Conservation (phyloP, 2,888 invertebrate genomes). For the Leptura quadrifasciata region DNA sequence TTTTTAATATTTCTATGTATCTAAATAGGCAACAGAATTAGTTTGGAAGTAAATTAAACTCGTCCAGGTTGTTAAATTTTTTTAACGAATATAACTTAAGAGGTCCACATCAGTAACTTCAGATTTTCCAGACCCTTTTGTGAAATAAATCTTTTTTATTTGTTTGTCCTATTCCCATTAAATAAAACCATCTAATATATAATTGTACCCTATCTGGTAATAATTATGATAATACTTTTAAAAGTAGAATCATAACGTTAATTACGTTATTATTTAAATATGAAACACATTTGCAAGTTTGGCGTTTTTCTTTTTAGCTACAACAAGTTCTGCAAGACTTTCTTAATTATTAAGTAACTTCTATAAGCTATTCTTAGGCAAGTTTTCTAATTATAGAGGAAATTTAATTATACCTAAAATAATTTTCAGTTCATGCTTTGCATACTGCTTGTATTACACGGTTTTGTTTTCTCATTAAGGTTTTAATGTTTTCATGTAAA, state of each 20-base stretch:
- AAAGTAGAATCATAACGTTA: background rate
- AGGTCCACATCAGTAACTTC: too few relatives aligned
- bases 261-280: background rate
- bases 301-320: background rate
- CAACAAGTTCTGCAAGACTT: slow-evolving; percentile 4
- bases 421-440: slow-evolving; percentile 25
- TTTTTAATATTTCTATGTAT: too few relatives aligned
- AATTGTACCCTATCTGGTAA: too few relatives aligned
- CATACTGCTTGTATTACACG: slow-evolving; percentile 26
- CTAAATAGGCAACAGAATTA: too few relatives aligned
- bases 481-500: slow-evolving; percentile 11
- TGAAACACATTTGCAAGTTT: background rate
- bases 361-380: slow-evolving; percentile 33
- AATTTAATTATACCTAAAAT: slow-evolving; percentile 39
- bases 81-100: too few relatives aligned
- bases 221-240: background rate
- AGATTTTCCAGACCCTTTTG: too few relatives aligned
- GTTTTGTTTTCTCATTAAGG: slow-evolving; percentile 23
- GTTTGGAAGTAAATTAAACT: too few relatives aligned
- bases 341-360: slow-evolving; percentile 37
- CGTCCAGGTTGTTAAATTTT: too few relatives aligned
- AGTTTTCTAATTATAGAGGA: slow-evolving; percentile 40
- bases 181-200: too few relatives aligned
- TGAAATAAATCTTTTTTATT: too few relatives aligned
- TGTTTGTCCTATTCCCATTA: too few relatives aligned